A percentile compares a stretch with the other conserved stretches of the same genome.
Conservation (phyloP, 2,113 vertebrate species). For the Heloderma charlesbogerti region DNA sequence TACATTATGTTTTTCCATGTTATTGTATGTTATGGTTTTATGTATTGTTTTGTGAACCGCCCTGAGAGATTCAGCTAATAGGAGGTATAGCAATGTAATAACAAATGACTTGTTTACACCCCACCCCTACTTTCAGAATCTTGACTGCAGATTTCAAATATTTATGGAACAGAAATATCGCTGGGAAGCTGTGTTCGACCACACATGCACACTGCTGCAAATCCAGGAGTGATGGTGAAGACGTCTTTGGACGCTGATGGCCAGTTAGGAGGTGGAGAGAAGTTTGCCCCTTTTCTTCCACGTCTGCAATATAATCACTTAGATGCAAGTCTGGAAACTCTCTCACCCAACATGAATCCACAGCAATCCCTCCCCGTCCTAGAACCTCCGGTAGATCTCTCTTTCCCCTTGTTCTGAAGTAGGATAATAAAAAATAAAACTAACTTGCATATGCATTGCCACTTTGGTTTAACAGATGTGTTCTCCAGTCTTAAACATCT, state of each 20-base stretch:
- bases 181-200: accelerated
- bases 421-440: slow-evolving; percentile 14
- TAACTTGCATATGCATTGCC: neutral
- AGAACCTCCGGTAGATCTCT: neutral
- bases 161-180: no score
- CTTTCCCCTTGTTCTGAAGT: neutral
- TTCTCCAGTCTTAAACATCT: no score
- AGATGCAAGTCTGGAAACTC: no score
- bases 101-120: neutral
- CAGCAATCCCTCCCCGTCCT: accelerated
- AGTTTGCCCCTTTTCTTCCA: neutral
- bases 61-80: no score
- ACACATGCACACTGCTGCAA: neutral
- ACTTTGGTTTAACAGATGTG: neutral
- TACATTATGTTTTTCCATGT: no score
- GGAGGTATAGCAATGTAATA: no score
- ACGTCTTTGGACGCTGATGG: neutral
- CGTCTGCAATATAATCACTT: neutral
- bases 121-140: neutral
- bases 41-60: no score
- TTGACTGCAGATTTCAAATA: neutral
- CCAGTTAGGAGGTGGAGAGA: neutral
- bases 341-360: neutral
- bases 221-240: neutral
- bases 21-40: no score